Evolutionary conservation across 2,888 invertebrate species (phyloP), one percentile per base, ranked within the genome.

Genomic region (Podotricha telesiphe): DNA sequence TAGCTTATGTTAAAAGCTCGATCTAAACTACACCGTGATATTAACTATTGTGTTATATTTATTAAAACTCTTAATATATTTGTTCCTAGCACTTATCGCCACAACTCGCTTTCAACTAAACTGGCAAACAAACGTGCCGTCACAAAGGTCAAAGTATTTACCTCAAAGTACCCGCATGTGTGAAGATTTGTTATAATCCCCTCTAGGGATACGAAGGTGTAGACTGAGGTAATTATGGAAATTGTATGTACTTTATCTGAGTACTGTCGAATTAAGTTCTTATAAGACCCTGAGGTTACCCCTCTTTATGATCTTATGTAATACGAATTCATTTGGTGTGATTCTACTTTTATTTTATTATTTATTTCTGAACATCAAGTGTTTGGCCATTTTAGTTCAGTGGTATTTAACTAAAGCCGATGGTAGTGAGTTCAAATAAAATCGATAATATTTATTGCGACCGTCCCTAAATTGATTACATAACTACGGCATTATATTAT

Each of bases 101-200:
- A 20, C 50, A 68, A 53, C 67, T 62, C 73, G 62, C 65, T 66
- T 64, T 69, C 69, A 76, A 75, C 73, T 74, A 73, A n/a, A 74
- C 68, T 65, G 53, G 73, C 71, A 76, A 75, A 75, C 75, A 75
- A 72, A 75, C 77, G 78, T 77, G 76, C 75, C 72, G 70, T 70
- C 73, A 66, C 69, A 74, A 76, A 76, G 77, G 75, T 75, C 74
- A 73, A 74, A 76, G 77, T 76, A 76, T 78, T 78, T 77, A 75
- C 72, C 70, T 72, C 69, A 65, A 68, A 71, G 73, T 72, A 65
- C 71, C 72, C 70, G 68, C 71, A 71, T 74, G 75, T 72, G 72
- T 69, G 75, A 76, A 75, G 75, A 77, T 76, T 75, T 74, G 66
- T 68, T 72, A 73, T 75, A 75, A 76, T 76, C 76, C 70, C 69